Evolutionary conservation across 2,113 vertebrate genomes (phyloP).

Genomic region (Laterallus jamaicensis): DNA sequence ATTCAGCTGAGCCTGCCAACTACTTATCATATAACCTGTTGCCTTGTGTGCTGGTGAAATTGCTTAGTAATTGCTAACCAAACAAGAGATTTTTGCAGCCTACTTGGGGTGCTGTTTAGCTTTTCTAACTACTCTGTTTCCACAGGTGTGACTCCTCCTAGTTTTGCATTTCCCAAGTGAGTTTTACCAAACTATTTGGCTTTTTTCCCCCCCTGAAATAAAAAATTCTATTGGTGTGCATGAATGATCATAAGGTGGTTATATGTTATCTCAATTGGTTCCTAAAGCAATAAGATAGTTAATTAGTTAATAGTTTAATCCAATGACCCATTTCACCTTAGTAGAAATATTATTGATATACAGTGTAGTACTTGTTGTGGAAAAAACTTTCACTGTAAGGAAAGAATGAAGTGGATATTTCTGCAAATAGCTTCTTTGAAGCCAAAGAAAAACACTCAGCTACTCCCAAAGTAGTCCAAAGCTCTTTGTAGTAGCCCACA

Average conservation of each 20-base stretch:
- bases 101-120: not conserved
- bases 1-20: not conserved
- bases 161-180: not conserved
- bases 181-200: not conserved
- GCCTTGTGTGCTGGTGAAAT: not conserved
- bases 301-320: not conserved
- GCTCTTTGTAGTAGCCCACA: not conserved
- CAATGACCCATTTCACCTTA: not conserved
- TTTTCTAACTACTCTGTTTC: not conserved
- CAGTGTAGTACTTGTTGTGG: not conserved
- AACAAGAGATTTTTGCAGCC: not conserved
- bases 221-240: not conserved
- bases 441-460: not conserved
- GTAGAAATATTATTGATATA: not conserved
- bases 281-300: not conserved
- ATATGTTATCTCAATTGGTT: not conserved
- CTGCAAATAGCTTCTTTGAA: constrained; percentile 12
- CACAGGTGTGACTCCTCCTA: not conserved
- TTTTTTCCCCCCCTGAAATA: not conserved
- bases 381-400: not conserved
- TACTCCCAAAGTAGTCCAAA: not conserved
- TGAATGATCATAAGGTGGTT: not conserved
- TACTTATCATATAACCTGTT: not conserved
- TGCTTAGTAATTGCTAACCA: not conserved
- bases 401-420: not conserved